Evolutionary conservation across 2,797 vertebrate genomes (phyloP).

Genomic region (Rhincodon typus): DNA sequence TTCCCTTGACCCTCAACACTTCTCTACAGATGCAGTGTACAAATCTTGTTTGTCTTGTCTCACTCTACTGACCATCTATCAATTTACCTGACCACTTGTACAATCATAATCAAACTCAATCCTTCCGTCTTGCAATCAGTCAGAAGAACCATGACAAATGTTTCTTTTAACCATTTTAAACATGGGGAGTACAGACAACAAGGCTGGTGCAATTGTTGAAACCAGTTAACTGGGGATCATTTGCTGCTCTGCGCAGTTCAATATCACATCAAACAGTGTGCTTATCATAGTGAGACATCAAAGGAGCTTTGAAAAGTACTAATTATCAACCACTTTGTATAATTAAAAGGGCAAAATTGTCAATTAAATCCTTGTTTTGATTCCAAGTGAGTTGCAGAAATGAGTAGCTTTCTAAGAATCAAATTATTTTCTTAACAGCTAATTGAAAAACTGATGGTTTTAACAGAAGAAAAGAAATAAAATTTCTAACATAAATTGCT

Average conservation of each 20-base stretch:
- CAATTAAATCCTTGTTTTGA: constrained; percentile 29
- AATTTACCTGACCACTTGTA: not conserved
- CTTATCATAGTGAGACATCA: constrained; percentile 9
- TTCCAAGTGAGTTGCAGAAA: constrained; percentile 22
- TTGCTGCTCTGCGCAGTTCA: not conserved
- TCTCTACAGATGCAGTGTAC: not conserved
- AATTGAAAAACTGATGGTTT: constrained; percentile 31
- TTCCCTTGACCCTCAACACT: not conserved
- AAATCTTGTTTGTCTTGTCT: not conserved
- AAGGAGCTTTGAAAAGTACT: constrained; percentile 1
- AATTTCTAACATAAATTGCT: not conserved
- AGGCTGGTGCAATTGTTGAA: not conserved
- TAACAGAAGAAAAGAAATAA: not conserved
- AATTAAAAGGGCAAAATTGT: constrained; percentile 22
- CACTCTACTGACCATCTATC: not conserved
- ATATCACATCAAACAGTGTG: not conserved
- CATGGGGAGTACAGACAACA: not conserved
- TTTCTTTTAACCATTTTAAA: not conserved
- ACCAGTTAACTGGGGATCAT: not conserved
- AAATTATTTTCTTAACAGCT: not conserved
- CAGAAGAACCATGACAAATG: not conserved
- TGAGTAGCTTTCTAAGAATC: not conserved
- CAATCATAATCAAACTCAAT: no score
- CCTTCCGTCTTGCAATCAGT: not conserved
- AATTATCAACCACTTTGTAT: constrained; percentile 8